A percentile compares a stretch with the other conserved stretches of the same genome.
Conservation (phyloP, 2,113 vertebrate genomes). For the Okapia johnstoni region DNA sequence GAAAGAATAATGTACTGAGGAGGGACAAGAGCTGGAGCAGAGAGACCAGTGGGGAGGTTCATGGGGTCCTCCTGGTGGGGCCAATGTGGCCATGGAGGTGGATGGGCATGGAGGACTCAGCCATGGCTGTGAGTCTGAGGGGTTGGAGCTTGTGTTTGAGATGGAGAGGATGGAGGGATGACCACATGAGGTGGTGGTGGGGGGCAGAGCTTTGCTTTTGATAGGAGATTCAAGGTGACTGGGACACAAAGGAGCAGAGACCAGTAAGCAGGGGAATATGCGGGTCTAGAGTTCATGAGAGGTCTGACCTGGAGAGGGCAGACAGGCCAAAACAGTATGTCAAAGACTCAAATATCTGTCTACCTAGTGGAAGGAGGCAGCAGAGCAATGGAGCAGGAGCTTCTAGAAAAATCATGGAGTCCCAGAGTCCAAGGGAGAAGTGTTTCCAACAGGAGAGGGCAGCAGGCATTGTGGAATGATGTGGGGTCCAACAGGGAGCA, state of each 20-base stretch:
- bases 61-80: background rate
- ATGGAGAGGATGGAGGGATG: background rate
- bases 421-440: background rate
- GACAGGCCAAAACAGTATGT: background rate
- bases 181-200: background rate
- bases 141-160: background rate
- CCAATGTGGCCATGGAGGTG: fast-evolving
- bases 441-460: background rate
- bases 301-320: background rate
- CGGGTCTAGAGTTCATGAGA: fast-evolving
- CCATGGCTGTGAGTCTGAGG: background rate
- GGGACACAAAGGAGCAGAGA: background rate
- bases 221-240: background rate
- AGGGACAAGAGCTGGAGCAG: background rate
- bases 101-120: background rate
- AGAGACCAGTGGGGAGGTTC: background rate
- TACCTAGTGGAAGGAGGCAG: background rate
- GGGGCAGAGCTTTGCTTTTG: background rate
- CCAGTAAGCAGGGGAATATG: background rate
- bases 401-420: background rate
- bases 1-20: background rate
- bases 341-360: background rate
- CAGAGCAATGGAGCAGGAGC: background rate
- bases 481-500: background rate
- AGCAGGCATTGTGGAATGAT: background rate